Evolutionary conservation across 1,140 invertebrate genomes (phyloP), one percentile per base, ranked within the genome.

Genomic region (Catajapyx aquilonaris): DNA sequence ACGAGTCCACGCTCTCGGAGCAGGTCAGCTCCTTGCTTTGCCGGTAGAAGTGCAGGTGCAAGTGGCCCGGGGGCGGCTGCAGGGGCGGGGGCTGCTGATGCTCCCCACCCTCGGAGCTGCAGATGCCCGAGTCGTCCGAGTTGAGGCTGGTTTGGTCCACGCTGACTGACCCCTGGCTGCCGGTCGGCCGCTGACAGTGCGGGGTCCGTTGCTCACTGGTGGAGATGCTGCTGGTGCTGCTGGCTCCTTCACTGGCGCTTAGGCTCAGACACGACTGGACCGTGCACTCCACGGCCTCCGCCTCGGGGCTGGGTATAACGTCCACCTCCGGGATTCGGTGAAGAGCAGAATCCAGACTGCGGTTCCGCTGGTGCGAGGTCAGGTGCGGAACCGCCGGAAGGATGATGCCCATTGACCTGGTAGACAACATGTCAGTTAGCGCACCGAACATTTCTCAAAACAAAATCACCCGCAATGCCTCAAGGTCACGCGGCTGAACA

Each of bases 81-180:
- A 21, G 17, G 30, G 31, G 34, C 20, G 28, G 41, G 30, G 30
- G 42, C 39, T 23, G 39, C 39, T 25, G 39, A 34, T 37, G 42
- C 32, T 38, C 39, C 39, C 34, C 15, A 41, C 41, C 35, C 43
- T 72, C 71, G 10, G 68, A 77, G 46, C 68, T 71, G 53, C 75
- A 81, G 46, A 81, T 86, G 23, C 73, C 73, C 11, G 81, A 85
- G 55, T 88, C 83, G 52, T 86, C 81, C 0, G 81, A 86, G 11
- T 80, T 81, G 5, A 81, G 55, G 47, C 73, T 76, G 19, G 72
- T 71, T 25, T 76, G 60, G 54, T 78, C 74, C 44, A 74, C 71
- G 21, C 37, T 34, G 30, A 44, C 41, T 37, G 41, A 39, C 9
- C 39, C 39, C 39, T 40, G 40, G 34, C 39, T 32, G 30, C 39